Evolutionary conservation across 2,888 invertebrate genomes (phyloP).

Genomic region (Hypomecis atomaria): DNA sequence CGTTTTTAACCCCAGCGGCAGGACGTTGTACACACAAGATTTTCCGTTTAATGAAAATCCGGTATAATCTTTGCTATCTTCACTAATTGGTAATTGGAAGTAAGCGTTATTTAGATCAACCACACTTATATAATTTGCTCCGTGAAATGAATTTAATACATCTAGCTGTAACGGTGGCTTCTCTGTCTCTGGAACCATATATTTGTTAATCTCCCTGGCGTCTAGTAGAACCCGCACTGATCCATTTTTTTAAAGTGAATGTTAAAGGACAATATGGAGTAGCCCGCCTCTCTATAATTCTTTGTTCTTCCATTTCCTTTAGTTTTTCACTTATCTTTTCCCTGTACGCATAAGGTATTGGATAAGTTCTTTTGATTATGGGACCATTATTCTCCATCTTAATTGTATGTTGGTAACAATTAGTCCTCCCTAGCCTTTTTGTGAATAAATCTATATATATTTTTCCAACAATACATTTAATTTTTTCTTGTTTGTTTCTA

Average conservation of each 20-base stretch:
- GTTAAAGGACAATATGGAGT: constrained; percentile 41
- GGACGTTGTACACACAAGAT: constrained; percentile 22
- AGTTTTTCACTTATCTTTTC: constrained; percentile 35
- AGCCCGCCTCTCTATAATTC: constrained; percentile 33
- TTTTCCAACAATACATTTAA: not conserved
- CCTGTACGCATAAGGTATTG: constrained; percentile 43
- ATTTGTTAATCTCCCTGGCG: constrained; percentile 31
- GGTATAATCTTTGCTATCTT: constrained; percentile 15
- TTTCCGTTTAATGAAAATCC: constrained; percentile 23
- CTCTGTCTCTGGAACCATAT: constrained; percentile 29
- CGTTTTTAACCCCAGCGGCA: constrained; percentile 28
- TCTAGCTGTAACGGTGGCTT: constrained; percentile 21
- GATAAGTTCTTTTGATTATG: constrained; percentile 36
- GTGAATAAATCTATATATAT: constrained; percentile 13
- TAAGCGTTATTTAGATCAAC: constrained; percentile 27
- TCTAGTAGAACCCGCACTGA: constrained; percentile 25
- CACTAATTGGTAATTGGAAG: constrained; percentile 22
- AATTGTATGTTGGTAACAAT: constrained; percentile 42
- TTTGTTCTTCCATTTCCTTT: constrained; percentile 33
- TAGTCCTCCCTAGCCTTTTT: constrained; percentile 27
- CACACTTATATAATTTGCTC: constrained; percentile 15
- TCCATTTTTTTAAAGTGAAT: constrained; percentile 24
- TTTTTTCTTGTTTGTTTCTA: not conserved
- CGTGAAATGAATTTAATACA: constrained; percentile 24
- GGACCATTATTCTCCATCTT: constrained; percentile 32